Evolutionary conservation across 2,888 invertebrate genomes (phyloP), one percentile per base, ranked within the genome.

Genomic region (Temnothorax unifasciatus): DNA sequence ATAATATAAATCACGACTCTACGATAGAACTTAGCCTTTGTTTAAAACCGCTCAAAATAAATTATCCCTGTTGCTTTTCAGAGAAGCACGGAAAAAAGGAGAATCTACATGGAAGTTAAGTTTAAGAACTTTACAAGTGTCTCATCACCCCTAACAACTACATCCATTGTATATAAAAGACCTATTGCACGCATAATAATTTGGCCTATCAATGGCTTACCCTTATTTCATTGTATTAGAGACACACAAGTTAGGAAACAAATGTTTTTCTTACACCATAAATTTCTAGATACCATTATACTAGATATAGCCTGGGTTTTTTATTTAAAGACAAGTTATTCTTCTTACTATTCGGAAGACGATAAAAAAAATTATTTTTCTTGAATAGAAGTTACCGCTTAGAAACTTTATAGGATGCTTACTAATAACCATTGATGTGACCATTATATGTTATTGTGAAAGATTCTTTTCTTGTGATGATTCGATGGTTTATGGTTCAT

Each of bases 1-100:
- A 74, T 61, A 61, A 75, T 74, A 75, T 61, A 61, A 75, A 75
- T 75, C 61, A 21, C 11, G 21, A 11, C 38, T 34, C 34, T 57
- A 41, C 18, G 18, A 41, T 25, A 41, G 38, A 38, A 25, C 25
- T 18, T 25, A 11, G 18, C 6, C 3, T 73, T 75, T 52, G n/a
- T 13, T n/a, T 47, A 44, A 63, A 34, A 61, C 2, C 21, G 29
- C 21, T 63, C 11, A 34, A 47, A 75, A 75, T 75, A 47, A 61
- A 34, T 71, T 54, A 38, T 71, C 13, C 9, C 38, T 52, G 15
- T 52, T 21, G 4, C 50, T 34, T 21, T 66, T 41, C 66, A 54
- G 38, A 50, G n/a, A 69, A 15, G 11, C 15, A 54, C 9, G 54
- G 44, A 50, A 38, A 38, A 34, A 38, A 54, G 29, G 1, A 21